Base-by-base conservation (phyloP, 2,797 vertebrate species). In the Poecile montanus region DNA sequence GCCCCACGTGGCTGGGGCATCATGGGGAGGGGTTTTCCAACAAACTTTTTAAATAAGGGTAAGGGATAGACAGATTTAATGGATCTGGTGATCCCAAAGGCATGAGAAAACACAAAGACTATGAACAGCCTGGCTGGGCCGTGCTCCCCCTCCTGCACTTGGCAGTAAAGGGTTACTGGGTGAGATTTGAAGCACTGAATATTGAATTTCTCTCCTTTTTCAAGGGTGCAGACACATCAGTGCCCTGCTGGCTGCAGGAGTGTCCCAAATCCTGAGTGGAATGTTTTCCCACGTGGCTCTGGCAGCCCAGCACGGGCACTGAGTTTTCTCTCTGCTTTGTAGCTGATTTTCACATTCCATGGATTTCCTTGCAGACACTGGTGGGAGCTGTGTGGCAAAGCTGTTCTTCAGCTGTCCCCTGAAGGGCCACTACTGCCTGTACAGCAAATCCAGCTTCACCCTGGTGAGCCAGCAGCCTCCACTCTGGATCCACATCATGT, bases 401-500 rank as follows among this genome's bases (percentile, higher is more conserved):
- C 96, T 99, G 90, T 99, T 97, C 38, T 99, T 99, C 98, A 99
- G 98, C 77, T 99, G 99, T 96, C 97, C 98, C 67, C 97, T 99
- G 92, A 99, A 99, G 97, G 99, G 98, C 17, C 98, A 98, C 93
- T 99, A 99, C 98, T 99, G 99, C 94, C 97, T 99, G 16, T 99
- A 99, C 89, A 97, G 98, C 92, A 99, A 99, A 94, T 99, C 98
- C 97, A 98, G 98, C 20, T 99, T 99, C 94, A 98, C 95, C 80
- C 98, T 99, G 87, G 93, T 97, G 98, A 99, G 99, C 97, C 97
- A 38, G 44, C 98, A 99, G 73, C 99, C 99, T n/a, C 98, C 98
- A 2, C 98, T 99, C 3, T 99, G 99, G 99, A 99, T 99, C 90
- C 98, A 98, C 85, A 97, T 99, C 98, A 99, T 99, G 99, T 98